Base-by-base conservation (phyloP, 2,113 vertebrate genomes). In the Bostrychus sinensis region DNA sequence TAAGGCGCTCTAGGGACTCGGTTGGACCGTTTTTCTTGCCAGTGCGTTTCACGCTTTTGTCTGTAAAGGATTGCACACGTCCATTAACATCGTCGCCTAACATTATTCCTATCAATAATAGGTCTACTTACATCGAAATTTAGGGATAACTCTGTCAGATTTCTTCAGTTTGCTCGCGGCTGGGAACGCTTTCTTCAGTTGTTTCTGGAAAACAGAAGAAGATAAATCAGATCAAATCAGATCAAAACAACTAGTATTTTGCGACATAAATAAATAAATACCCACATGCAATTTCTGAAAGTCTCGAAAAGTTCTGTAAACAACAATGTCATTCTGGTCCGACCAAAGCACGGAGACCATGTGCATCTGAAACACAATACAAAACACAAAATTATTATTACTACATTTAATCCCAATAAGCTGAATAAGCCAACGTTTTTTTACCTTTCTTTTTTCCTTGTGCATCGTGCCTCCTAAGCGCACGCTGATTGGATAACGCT, bases 281-380 rank as follows among this genome's bases (percentile, higher is more conserved):
- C 95, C 93, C 80, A 97, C 96, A 0, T 98, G 94, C 59, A 99
- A 78, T 60, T 62, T 89, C 61, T 86, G 91, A 72, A 96, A 98
- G 5, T 97, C 94, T 3, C 75, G 38, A 30, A 94, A 92, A 0
- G 86, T 92, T 79, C 96, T 89, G 72, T 94, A 95, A 53, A 96
- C 83, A 0, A 94, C 86, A 19, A 94, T 89, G 38, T 94, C 90
- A 51, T 88, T 94, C 66, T 92, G 80, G 14, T 99, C 94, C 0
- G 96, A 97, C 96, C 96, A 98, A 26, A 86, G 72, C 71, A 99
- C 94, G 0, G 91, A 93, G 3, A 93, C 82, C 79, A 95, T 89
- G 54, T 92, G 97, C 12, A 88, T 85, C 97, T 99, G 41, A 20
- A 66, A 51, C 9, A 51, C 23, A 51, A 51, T 2, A 39, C 14